Conservation (phyloP, 2,888 invertebrate genomes). For the Orgyia antiqua region DNA sequence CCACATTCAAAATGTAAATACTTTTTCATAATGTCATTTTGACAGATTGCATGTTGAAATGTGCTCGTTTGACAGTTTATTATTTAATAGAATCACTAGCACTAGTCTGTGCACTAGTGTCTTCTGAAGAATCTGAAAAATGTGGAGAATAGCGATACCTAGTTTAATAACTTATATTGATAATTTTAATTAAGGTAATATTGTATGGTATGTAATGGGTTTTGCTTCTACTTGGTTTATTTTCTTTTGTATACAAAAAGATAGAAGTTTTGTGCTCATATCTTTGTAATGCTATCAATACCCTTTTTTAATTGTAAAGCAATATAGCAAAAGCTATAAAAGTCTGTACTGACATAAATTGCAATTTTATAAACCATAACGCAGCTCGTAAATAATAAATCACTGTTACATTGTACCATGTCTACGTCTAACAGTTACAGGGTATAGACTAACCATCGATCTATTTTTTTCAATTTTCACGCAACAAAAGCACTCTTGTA, state of each 20-base stretch:
- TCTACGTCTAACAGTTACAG: conserved; percentile 4
- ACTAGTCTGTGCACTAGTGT: too few species aligned
- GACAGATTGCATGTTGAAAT: conserved; percentile 15
- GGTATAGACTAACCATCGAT: conserved; percentile 19
- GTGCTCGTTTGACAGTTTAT: background rate
- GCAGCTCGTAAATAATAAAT: background rate
- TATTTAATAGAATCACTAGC: background rate
- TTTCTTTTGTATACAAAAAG: too few species aligned
- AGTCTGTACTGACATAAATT: conserved; percentile 11
- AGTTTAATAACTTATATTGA: too few species aligned
- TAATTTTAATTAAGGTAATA: too few species aligned
- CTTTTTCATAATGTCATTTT: conserved; percentile 12
- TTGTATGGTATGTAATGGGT: too few species aligned
- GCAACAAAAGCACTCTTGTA: conserved; percentile 33
- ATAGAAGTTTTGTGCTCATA: too few species aligned
- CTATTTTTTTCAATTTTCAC: conserved; percentile 34
- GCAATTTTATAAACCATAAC: conserved; percentile 4
- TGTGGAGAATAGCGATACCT: too few species aligned
- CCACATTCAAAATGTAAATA: conserved; percentile 13
- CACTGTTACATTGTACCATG: background rate
- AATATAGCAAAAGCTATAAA: too few species aligned
- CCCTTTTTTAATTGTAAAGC: too few species aligned
- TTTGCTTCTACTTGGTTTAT: too few species aligned
- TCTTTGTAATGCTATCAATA: too few species aligned
- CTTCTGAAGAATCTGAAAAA: too few species aligned